A percentile compares a stretch with the other conserved stretches of the same genome.
These are phyloP conservation scores for Baronia brevicornis DNA, from an alignment of 2,888 invertebrate genomes.

Conservation along the genomic window DNA sequence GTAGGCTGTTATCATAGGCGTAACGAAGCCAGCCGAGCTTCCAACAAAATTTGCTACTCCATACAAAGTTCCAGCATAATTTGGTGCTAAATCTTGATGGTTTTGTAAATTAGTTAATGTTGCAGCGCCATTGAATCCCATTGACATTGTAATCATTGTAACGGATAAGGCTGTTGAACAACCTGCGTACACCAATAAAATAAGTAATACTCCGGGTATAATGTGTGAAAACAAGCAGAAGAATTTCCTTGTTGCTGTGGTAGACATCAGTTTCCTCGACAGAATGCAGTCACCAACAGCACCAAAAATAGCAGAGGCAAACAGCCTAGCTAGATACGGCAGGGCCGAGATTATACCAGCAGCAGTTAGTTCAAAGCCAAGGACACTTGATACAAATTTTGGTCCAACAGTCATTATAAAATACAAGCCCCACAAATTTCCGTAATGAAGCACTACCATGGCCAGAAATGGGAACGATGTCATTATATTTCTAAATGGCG, in stretches of 20 bases:
- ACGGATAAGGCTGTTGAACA: constrained; percentile 78
- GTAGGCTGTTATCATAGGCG: constrained; percentile 82
- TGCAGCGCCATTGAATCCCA: constrained; percentile 80
- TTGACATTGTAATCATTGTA: constrained; percentile 78
- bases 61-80: constrained; percentile 85
- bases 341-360: constrained; percentile 82
- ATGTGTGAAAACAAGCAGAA: constrained; percentile 79
- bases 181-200: constrained; percentile 76
- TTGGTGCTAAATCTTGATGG: constrained; percentile 85
- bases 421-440: constrained; percentile 85
- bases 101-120: constrained; percentile 78
- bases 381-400: constrained; percentile 81
- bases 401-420: constrained; percentile 86
- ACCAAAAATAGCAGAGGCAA: constrained; percentile 83
- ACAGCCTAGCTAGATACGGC: constrained; percentile 81
- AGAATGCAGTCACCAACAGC: constrained; percentile 79
- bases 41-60: constrained; percentile 86
- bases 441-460: constrained; percentile 80
- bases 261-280: constrained; percentile 51
- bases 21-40: constrained; percentile 82
- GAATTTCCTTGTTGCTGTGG: constrained; percentile 74
- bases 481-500: constrained; percentile 78
- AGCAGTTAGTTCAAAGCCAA: constrained; percentile 82
- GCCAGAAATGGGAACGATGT: constrained; percentile 82
- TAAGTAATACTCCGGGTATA: constrained; percentile 68